Conservation (phyloP, 2,797 vertebrate species). For the Clarias pachynema region DNA sequence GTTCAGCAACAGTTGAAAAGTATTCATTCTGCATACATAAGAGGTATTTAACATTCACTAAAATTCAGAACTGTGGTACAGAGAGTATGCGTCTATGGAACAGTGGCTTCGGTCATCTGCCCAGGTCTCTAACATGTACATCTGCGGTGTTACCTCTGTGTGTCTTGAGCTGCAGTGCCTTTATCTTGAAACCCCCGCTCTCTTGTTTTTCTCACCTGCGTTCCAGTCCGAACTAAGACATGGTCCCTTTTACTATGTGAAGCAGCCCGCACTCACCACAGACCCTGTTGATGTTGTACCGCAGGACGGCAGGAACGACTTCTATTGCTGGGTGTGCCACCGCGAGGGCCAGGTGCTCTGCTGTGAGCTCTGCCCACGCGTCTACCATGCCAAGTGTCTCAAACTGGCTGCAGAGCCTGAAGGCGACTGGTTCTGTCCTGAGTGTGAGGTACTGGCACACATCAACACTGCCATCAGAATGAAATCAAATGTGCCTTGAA, state of each 20-base stretch:
- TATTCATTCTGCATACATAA: neutral
- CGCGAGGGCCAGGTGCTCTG: conserved; percentile 98
- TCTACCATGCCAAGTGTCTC: conserved; percentile 96
- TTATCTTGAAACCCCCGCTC: conserved; percentile 87
- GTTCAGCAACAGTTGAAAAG: neutral
- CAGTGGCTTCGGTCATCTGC: neutral
- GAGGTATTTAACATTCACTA: neutral
- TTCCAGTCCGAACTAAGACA: conserved; percentile 99
- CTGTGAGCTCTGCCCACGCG: conserved; percentile 93
- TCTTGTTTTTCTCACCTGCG: conserved; percentile 93
- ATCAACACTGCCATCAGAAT: conserved; percentile 3
- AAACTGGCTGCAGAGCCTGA: conserved; percentile 91
- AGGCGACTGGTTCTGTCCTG: conserved; percentile 99
- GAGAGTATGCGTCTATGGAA: neutral
- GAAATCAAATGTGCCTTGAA: neutral
- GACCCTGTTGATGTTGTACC: conserved; percentile 99
- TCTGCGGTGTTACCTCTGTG: conserved; percentile 62
- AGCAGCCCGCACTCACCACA: conserved; percentile 87
- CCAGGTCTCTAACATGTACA: conserved; percentile 6
- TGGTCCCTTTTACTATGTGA: conserved; percentile 99
- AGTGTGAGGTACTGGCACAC: conserved; percentile 84
- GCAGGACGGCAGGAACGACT: conserved; percentile 99
- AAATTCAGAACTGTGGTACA: neutral
- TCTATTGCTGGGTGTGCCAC: conserved; percentile 99
- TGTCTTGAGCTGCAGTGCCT: conserved; percentile 61